Base-by-base conservation (phyloP, 1,140 invertebrate species). In the Pararge aegeria region DNA sequence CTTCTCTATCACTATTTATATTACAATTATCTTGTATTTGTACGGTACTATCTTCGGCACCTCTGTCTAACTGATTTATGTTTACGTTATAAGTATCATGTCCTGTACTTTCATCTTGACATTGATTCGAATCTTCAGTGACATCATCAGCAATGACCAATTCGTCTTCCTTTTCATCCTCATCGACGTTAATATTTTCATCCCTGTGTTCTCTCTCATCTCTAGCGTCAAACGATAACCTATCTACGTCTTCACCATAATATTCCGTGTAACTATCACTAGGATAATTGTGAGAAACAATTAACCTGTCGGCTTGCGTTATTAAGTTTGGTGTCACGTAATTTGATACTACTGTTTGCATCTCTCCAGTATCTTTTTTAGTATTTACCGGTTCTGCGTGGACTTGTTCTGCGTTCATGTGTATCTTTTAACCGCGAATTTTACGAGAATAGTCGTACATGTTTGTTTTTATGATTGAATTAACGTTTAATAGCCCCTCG, bases 381-480 rank as follows among this genome's bases (percentile, higher is more conserved):
- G 66, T 67, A 30, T 70, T 55, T 38, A 55, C 29, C 65, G 64
- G 60, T 37, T 61, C 61, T 61, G 64, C 62, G 50, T 55, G 56
- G 40, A 59, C 66, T 54, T 68, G 63, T 71, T 83, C 73, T 52
- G 73, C 75, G 77, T 69, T 83, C 85, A 88, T 88, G 77, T 83
- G 83, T 86, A 66, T 61, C 46, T 57, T 58, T 80, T 72, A 78
- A 72, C 68, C 76, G 66, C 70, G 67, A 71, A 70, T 74, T 60
- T 66, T 75, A 69, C 75, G 70, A 71, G 80, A 78, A 80, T 73
- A 82, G 72, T 75, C 62, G 68, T 61, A 71, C 84, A 87, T 87
- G 80, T 86, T 87, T 86, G 80, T 84, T 86, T 87, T 83, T 87
- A 87, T 87, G 80, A 82, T 83, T 81, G 77, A 75, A 78, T 87